phyloP scores from a whole-genome alignment of 2,888 invertebrate species.

The Napeogenes sylphis region DNA sequence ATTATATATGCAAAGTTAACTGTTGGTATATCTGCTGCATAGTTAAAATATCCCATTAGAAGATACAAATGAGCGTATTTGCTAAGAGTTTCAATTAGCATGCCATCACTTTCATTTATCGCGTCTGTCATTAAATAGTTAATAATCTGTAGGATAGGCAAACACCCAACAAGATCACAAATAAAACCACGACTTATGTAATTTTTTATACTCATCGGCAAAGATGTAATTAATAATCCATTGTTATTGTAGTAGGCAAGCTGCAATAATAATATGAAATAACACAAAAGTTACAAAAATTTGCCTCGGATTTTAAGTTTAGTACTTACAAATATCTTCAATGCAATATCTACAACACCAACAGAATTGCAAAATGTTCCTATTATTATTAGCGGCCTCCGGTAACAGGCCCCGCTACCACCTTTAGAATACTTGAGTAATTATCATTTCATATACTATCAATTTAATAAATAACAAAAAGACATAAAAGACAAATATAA shows the following conservation, averaged over 20 bases:
- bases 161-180: constrained; percentile 47
- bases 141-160: constrained; percentile 41
- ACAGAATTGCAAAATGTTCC: constrained; percentile 44
- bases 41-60: constrained; percentile 51
- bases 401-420: constrained; percentile 42
- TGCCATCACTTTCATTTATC: constrained; percentile 31
- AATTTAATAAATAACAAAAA: neutral
- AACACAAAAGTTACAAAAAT: neutral
- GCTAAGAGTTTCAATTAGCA: constrained; percentile 44
- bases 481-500: neutral
- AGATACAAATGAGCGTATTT: constrained; percentile 57
- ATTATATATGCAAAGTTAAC: constrained; percentile 41
- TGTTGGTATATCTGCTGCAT: constrained; percentile 48
- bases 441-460: neutral
- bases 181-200: constrained; percentile 50
- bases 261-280: constrained; percentile 39
- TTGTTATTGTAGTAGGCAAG: constrained; percentile 48
- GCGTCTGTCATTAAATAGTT: constrained; percentile 27
- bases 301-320: neutral
- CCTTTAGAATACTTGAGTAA: constrained; percentile 36
- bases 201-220: constrained; percentile 39
- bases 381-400: constrained; percentile 37
- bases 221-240: constrained; percentile 46
- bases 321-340: constrained; percentile 54
- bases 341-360: constrained; percentile 45